phyloP scores from a whole-genome alignment of 2,797 vertebrate genomes.

The Zalophus californianus region DNA sequence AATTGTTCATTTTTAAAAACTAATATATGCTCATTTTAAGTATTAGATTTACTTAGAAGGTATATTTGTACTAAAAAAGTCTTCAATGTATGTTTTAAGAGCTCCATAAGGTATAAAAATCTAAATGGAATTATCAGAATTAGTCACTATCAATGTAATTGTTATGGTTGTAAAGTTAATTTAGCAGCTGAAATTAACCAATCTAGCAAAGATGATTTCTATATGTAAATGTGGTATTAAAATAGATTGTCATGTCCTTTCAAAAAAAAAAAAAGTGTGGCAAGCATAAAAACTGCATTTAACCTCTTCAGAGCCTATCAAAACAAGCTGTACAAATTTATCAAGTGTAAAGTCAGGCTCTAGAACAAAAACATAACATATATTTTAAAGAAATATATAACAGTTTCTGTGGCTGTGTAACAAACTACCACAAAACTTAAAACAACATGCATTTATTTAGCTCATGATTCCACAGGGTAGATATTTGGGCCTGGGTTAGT shows the following conservation, averaged over 20 bases:
- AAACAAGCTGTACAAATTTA: neutral
- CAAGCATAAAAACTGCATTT: slow-evolving; percentile 59
- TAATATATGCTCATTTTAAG: neutral
- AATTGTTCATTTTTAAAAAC: neutral
- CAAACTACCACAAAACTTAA: neutral
- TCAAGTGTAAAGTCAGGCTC: neutral
- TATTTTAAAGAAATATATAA: neutral
- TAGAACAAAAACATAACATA: neutral
- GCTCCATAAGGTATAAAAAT: slow-evolving; percentile 42
- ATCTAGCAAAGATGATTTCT: slow-evolving; percentile 69
- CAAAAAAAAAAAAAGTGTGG: slow-evolving; percentile 23
- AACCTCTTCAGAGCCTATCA: slow-evolving; percentile 49
- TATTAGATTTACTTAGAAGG: slow-evolving; percentile 42
- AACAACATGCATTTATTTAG: neutral
- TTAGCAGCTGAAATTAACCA: slow-evolving; percentile 76
- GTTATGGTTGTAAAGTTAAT: slow-evolving; percentile 69
- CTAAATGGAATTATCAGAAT: slow-evolving; percentile 63
- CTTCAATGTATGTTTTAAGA: slow-evolving; percentile 40
- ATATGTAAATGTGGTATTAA: slow-evolving; percentile 75
- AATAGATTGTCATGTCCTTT: slow-evolving; percentile 67
- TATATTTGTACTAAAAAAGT: neutral
- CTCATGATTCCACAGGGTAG: neutral
- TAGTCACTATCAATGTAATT: slow-evolving; percentile 66
- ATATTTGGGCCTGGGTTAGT: neutral
- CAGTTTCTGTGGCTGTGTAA: neutral